phyloP scores from a whole-genome alignment of 2,797 vertebrate species.

The Leucoraja ocellata region DNA sequence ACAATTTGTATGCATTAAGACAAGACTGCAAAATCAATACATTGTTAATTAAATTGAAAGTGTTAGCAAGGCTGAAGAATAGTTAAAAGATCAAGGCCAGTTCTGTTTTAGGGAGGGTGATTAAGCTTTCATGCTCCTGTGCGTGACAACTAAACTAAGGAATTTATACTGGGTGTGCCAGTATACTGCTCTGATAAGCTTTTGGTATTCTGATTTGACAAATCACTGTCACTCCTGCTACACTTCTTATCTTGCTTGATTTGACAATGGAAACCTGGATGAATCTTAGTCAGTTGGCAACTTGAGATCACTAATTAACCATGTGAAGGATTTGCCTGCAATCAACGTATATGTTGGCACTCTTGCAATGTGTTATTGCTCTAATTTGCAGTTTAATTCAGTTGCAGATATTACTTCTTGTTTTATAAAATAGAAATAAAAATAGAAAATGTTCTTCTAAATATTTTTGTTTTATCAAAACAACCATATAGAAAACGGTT shows the following conservation, averaged over 20 bases:
- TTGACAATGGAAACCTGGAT: background rate
- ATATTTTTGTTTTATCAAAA: background rate
- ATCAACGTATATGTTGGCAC: background rate
- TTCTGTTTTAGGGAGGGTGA: background rate
- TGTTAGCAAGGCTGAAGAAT: background rate
- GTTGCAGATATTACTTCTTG: background rate
- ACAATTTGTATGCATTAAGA: background rate
- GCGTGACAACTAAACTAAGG: background rate
- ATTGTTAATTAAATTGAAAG: conserved; percentile 3
- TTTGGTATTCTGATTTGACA: background rate
- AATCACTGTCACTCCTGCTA: background rate
- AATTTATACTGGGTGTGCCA: background rate
- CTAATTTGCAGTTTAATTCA: background rate
- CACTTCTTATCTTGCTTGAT: background rate
- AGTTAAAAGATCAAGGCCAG: background rate
- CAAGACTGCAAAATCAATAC: background rate
- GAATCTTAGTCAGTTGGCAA: background rate
- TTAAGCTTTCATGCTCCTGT: background rate
- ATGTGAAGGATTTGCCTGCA: background rate
- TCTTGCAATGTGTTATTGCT: background rate
- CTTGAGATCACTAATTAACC: background rate
- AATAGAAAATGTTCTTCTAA: background rate
- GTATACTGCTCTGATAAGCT: background rate
- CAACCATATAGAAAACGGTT: background rate
- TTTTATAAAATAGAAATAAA: background rate